Percentiles rank a stretch among this genome's conserved stretches.
phyloP scores from a whole-genome alignment of 2,113 vertebrate genomes.

The Colius striatus region DNA sequence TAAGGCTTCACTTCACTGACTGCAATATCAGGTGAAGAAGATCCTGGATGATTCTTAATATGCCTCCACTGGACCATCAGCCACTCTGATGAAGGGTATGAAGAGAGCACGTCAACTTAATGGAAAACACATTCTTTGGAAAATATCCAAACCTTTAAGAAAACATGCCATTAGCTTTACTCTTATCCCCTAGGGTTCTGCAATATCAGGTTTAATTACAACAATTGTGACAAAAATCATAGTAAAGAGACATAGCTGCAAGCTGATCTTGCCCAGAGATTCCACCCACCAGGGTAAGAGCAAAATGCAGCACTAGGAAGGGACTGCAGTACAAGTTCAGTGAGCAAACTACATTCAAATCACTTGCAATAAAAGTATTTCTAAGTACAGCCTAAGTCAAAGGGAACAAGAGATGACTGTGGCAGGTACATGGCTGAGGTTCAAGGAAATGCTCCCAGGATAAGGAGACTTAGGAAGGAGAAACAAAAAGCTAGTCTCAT shows the following conservation, averaged over 20 bases:
- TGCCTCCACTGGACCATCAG: background rate
- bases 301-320: background rate
- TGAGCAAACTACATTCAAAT: background rate
- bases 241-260: background rate
- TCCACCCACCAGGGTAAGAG: background rate
- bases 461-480: background rate
- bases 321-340: background rate
- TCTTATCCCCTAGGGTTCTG: background rate
- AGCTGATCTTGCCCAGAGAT: background rate
- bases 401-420: background rate
- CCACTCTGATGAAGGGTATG: background rate
- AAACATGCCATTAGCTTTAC: background rate
- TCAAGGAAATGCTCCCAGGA: background rate
- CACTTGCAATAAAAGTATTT: background rate
- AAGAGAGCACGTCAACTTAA: background rate
- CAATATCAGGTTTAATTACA: constrained; percentile 24
- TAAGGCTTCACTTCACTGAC: background rate
- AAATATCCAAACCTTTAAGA: constrained; percentile 30
- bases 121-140: background rate
- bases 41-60: background rate
- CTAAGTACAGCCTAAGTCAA: background rate
- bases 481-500: background rate
- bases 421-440: background rate
- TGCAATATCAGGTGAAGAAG: background rate
- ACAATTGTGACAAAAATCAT: constrained; percentile 22